Base-by-base conservation (phyloP, 2,797 vertebrate genomes). In the Coendou prehensilis region DNA sequence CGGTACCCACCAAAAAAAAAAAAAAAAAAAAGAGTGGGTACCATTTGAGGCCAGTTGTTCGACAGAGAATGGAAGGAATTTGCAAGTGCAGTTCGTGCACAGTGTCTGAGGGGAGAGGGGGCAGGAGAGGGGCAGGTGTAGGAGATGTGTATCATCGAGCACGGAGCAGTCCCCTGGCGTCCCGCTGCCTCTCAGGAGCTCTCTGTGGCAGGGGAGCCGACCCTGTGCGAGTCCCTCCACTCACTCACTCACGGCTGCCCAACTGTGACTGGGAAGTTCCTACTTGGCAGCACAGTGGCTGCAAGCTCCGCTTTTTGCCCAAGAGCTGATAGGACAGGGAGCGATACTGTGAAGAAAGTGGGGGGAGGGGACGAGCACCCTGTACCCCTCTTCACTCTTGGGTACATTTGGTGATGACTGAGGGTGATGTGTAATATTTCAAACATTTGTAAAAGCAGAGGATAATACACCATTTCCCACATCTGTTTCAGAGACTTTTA, bases 121-220 rank as follows among this genome's bases (percentile, higher is more conserved):
- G 33, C 22, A 47, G 26, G 33, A 59, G 41, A 61, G 59, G 28
- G 63, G 59, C 67, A 30, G 85, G 64, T 52, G 15, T 37, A 14
- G 47, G 30, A 20, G 13, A 0, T 1, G 2, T 41, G 23, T 10
- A 15, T 6, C 18, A 4, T 15, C 69, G 20, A 17, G 45, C 1
- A 0, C 52, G 8, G 20, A 15, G 20, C 14, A 41, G 54, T 18
- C 56, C 9, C 56, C 9, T 5, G 10, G 30, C 57, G 20, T 41
- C 13, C 56, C 26, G 50, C 71, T 73, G 18, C 26, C 50, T 83
- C 59, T 41, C 3, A 2, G 5, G 63, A 73, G 37, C 71, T 75
- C 30, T 2, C 1, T 7, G 52, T 63, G 59, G 33, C 9, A 2
- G 75, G 73, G 47, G 30, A 67, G 17, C 79, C 8, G 1, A 6